Evolutionary conservation across 2,888 invertebrate species (phyloP), one percentile per base, ranked within the genome.

Genomic region (Ophion ventricosus): DNA sequence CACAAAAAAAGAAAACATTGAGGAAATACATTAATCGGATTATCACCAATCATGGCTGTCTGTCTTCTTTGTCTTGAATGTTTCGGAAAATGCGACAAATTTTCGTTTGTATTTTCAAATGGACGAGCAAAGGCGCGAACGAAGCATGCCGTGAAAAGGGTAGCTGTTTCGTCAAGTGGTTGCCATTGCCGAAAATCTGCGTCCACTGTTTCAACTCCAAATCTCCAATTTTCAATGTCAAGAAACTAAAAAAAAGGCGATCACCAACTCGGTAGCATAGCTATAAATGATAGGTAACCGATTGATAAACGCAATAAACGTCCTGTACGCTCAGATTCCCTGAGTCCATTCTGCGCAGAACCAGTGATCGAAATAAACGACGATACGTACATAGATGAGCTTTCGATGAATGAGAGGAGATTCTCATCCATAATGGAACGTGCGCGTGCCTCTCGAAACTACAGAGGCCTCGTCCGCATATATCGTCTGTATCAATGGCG

Each of bases 101-200:
- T 17, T 14, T 17, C 54, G 3, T 54, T n/a, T 4, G 5, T 26
- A 0, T 49, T 67, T 49, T 11, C 25, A 59, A 59, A 8, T 14
- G 26, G 66, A 59, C 26, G n/a, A 43, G 43, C 7, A 57, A 57
- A 17, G 4, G 54, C 25, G 20, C 23, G 25, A 29, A 54, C 54
- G 59, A n/a, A 14, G 14, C 17, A 54, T 63, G 82, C 57, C 79
- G 8, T 35, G 35, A 0, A 0, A 35, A 2, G 35, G 35, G 35
- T 35, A 8, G 8, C 8, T 35, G 35, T 35, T 0, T 35, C 87
- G 87, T 87, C 86, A 88, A 88, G 83, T 64, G 81, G 77, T 80
- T 78, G 87, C 87, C 85, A 86, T 88, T 85, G 85, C 67, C 66
- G 78, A 8, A 17, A 75, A 64, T 17, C 61, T 23, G 59, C 75